Conservation (phyloP, 2,113 vertebrate species). For the Zosterops pallidus region DNA sequence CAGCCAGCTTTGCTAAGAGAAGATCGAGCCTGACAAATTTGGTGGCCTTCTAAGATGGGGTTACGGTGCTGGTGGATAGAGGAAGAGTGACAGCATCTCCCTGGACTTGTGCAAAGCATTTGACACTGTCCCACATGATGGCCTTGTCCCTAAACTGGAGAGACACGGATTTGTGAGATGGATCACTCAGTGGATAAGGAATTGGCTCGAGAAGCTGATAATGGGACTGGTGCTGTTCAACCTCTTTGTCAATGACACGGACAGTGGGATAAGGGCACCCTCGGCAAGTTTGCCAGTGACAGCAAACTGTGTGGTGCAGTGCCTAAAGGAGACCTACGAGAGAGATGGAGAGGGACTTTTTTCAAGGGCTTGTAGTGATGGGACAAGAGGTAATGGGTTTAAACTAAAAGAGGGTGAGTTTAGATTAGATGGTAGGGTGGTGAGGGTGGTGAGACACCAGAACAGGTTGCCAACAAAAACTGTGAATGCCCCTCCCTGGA, state of each 20-base stretch:
- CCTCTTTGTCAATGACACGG: background rate
- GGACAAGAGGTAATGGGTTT: background rate
- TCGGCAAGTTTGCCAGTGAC: background rate
- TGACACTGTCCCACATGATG: background rate
- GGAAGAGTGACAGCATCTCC: background rate
- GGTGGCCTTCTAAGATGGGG: no score
- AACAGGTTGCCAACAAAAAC: background rate
- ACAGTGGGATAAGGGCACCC: background rate
- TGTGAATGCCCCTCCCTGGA: background rate
- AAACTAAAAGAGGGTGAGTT: background rate
- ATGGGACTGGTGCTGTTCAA: rapidly evolving
- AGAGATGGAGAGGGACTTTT: background rate
- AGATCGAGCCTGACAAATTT: background rate
- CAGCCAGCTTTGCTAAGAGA: background rate
- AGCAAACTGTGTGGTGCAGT: background rate
- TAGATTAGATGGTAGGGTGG: background rate
- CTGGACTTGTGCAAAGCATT: background rate
- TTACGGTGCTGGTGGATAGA: background rate
- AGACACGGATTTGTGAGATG: background rate
- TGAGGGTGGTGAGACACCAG: background rate
- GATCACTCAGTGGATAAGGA: background rate
- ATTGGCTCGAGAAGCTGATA: background rate
- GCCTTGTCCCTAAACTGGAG: background rate
- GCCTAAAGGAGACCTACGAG: background rate
- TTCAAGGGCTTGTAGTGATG: no score